Base-by-base conservation (phyloP, 1,140 invertebrate genomes). In the Eciton burchellii region DNA sequence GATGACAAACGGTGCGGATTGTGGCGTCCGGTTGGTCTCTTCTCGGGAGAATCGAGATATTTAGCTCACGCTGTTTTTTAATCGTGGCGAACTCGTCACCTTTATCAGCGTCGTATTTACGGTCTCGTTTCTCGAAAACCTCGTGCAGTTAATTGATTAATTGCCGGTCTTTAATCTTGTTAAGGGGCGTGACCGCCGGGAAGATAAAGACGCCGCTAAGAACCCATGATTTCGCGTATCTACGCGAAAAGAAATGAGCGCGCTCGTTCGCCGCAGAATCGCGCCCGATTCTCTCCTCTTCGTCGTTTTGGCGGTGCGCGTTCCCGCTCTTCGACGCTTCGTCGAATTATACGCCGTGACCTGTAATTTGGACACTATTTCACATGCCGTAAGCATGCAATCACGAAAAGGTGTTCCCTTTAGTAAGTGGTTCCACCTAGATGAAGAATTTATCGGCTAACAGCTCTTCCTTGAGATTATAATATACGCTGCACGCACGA, bases 281-380 rank as follows among this genome's bases (percentile, higher is more conserved):
- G 29, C 29, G n/a, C 24, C 66, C n/a, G 21, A 71, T 81, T 73
- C 24, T 21, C 49, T 71, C 72, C 47, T 76, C 72, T 86, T 71
- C 62, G 76, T 66, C 83, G 86, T 90, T 90, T 90, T 63, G 82
- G 49, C 83, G 43, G 60, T 68, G 45, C 81, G 59, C 76, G 83
- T 85, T 79, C 81, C 88, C 66, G 81, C 59, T 82, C n/a, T n/a
- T n/a, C 81, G 71, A 89, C 88, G 88, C 83, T 84, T 81, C 76
- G 59, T 87, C 88, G 91, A 91, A 92, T 93, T 92, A 92, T 87
- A 91, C 85, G 63, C 76, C 81, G 70, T 88, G 89, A 86, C 89
- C 89, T 92, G 87, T 93, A 93, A 93, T 93, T 93, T 93, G 87
- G 89, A 91, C 90, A 93, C 91, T 92, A 92, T 92, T 92, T 92